Base-by-base conservation (phyloP, 2,113 vertebrate species). In the Tenebrosternarchus preto region DNA sequence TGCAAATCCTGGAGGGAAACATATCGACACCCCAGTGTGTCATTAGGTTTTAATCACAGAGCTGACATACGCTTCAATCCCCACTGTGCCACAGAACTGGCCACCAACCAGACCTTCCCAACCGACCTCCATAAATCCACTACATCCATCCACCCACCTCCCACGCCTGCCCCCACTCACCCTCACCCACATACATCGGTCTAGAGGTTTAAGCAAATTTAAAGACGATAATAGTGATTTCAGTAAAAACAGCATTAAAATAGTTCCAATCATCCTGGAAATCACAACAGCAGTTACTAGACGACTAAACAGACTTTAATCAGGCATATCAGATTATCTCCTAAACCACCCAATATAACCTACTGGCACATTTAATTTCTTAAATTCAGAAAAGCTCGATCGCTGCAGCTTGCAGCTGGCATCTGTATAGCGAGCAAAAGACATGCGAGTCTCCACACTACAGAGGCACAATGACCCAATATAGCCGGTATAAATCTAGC, bases 1-100 rank as follows among this genome's bases (percentile, higher is more conserved):
- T 81, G 91, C 91, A 91, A 92, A 92, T 93, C 90, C 90, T 82
- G 84, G 88, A 82, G 78, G 86, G 85, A 89, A 90, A 89, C 88
- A 89, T 91, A 91, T 91, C 80, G 91, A 91, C 90, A 92, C 86
- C 87, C 74, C 46, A 82, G 85, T 87, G 89, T 90, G 88, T 91
- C 91, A 90, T 92, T 91, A 90, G 87, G 87, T 85, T 88, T 92
- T 91, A 91, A 92, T 92, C 92, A 92, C 57, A 68, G 76, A 36
- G 83, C 87, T 86, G 87, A 91, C 83, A 80, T 84, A 86, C 80
- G 68, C 88, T 91, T 89, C 88, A 91, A 90, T 91, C 86, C 74
- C 66, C 81, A 60, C 63, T 29, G 66, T 55, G 64, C 64, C 24
- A 53, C 60, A 60, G 59, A 71, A 78, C 85, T 89, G 88, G 86